Evolutionary conservation across 2,113 vertebrate species (phyloP).

Genomic region (Tragelaphus buxtoni): DNA sequence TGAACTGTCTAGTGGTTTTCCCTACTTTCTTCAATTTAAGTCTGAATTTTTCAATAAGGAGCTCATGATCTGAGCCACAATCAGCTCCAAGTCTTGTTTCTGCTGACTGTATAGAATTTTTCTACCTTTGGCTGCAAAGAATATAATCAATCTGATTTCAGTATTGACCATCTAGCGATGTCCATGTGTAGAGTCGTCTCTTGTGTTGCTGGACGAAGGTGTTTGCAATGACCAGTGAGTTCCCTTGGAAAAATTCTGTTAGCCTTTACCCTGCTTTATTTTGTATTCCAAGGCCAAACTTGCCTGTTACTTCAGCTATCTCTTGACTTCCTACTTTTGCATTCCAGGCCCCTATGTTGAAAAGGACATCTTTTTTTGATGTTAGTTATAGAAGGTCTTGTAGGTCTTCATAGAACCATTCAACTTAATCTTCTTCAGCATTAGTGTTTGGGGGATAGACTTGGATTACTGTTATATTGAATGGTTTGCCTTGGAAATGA

Average conservation of each 20-base stretch:
- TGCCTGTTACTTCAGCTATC: neutral
- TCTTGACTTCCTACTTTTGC: neutral
- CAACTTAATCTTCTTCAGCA: neutral
- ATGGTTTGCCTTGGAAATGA: neutral
- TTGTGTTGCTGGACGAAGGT: neutral
- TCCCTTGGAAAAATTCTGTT: neutral
- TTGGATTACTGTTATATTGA: neutral
- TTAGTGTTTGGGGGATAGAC: neutral
- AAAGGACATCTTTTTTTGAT: neutral
- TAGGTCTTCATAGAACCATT: neutral
- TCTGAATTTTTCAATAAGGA: neutral
- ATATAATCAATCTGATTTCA: neutral
- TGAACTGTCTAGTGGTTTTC: neutral
- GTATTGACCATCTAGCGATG: neutral
- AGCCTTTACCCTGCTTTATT: neutral
- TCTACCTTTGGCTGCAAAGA: neutral
- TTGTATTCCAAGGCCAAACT: neutral
- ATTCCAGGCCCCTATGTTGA: neutral
- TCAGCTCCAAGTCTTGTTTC: neutral
- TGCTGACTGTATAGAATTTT: neutral
- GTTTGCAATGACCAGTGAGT: neutral
- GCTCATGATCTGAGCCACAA: neutral
- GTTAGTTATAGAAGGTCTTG: neutral
- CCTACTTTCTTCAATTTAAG: neutral
- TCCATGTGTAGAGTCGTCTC: neutral